These are phyloP conservation scores for Neosilurus hyrtlii DNA, from an alignment of 2,797 vertebrate genomes.

Conservation along the genomic window DNA sequence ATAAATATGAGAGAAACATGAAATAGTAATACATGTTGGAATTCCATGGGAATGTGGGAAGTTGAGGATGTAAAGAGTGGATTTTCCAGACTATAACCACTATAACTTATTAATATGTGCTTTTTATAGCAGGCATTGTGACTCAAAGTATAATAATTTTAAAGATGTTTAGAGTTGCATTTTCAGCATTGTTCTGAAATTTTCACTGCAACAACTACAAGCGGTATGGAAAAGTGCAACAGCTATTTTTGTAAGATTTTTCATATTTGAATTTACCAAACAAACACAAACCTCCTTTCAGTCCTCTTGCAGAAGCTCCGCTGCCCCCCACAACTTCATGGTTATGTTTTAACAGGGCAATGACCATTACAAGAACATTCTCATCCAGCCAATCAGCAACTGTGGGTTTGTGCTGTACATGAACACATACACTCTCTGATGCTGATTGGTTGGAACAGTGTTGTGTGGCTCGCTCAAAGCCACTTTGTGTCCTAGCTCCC, in stretches of 20 bases:
- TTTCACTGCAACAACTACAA: not conserved
- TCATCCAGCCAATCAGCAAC: no score
- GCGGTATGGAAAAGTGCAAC: not conserved
- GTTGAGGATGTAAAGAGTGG: not conserved
- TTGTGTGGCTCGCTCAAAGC: no score
- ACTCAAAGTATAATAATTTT: not conserved
- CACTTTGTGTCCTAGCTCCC: no score
- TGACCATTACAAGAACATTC: no score
- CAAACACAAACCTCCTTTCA: no score
- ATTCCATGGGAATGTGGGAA: not conserved
- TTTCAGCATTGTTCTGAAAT: not conserved
- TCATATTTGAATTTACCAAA: no score
- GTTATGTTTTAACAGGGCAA: no score
- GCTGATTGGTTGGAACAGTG: no score
- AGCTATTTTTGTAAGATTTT: not conserved
- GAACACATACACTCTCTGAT: no score
- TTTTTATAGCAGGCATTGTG: not conserved
- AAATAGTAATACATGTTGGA: not conserved
- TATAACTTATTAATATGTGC: not conserved
- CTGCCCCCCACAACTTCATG: no score
- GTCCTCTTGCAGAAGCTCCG: no score
- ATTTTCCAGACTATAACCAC: constrained; percentile 6
- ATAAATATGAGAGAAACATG: not conserved
- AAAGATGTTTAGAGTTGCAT: not conserved
- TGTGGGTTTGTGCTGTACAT: no score